These are phyloP conservation scores for Naja naja DNA, from an alignment of 2,113 vertebrate species.

Conservation along the genomic window DNA sequence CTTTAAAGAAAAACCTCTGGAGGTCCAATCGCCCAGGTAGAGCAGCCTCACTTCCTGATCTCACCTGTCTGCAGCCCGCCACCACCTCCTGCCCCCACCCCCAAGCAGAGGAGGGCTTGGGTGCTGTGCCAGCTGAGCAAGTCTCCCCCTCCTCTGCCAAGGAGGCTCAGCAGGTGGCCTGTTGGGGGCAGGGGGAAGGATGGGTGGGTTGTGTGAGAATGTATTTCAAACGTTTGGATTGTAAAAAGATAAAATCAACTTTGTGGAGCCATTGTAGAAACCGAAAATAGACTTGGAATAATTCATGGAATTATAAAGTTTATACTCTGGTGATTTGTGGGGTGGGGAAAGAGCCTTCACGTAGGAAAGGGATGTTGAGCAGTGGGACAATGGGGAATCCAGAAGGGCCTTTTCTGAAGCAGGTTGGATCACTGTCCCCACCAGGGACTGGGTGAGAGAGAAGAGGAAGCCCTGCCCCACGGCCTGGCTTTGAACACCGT, in stretches of 20 bases:
- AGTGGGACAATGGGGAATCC: background rate
- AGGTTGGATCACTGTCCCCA: background rate
- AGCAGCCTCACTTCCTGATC: background rate
- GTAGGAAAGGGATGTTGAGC: background rate
- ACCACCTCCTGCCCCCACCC: no score
- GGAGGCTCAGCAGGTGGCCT: background rate
- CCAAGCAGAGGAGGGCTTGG: no score
- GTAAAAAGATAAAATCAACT: background rate
- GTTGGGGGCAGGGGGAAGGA: background rate
- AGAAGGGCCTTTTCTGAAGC: background rate
- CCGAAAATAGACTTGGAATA: background rate
- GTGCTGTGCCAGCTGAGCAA: no score
- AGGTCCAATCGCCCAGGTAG: background rate
- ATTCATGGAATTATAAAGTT: background rate
- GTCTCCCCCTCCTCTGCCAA: no score
- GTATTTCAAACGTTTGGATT: background rate
- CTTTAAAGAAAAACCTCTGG: background rate
- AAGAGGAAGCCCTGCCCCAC: background rate
- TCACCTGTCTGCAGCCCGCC: background rate
- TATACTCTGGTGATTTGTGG: background rate
- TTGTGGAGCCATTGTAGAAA: background rate
- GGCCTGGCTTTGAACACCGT: background rate
- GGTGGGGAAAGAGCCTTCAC: background rate
- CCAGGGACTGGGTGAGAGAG: background rate
- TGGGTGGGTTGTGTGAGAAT: background rate